Evolutionary conservation across 2,113 vertebrate genomes (phyloP), one percentile per base, ranked within the genome.

Genomic region (Melanostigma gelatinosum): DNA sequence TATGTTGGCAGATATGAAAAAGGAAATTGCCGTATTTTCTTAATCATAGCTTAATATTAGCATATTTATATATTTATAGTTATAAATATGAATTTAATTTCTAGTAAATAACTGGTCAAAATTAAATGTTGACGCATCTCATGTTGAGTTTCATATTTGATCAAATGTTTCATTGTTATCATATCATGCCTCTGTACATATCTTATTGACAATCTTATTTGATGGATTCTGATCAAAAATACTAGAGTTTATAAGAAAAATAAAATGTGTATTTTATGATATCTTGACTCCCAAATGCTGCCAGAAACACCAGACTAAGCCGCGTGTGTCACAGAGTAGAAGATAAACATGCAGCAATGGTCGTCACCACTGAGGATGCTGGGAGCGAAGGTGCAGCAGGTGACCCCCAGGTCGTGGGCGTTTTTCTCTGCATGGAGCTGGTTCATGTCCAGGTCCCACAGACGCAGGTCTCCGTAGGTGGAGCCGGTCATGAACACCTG

Each of bases 391-490:
- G 95, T 89, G 83, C 97, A 99, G 93, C 97, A 98, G 80, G 96
- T 96, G 68, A 99, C 96, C 0, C 98, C 98, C 77, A 99, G 95
- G 92, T 99, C 98, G 1, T 99, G 98, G 48, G 96, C 96, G 0
- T 94, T 93, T 94, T 98, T 98, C 90, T 97, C 96, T 5, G 94
- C 96, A 58, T 83, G 91, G 7, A 97, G 95, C 89, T 96, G 97
- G 67, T 94, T 96, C 96, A 99, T 93, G 77, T 93, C 90, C 88
- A 97, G 94, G 93, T 98, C 95, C 97, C 98, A 99, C 60, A 97
- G 69, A 20, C 96, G 96, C 80, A 99, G 93, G 89, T 99, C 97
- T 73, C 98, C 98, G 61, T 96, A 96, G 0, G 96, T 97, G 70
- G 98, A 99, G 74, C 98, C 98, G 3, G 95, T 98, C 88, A 97